Evolutionary conservation across 92 coral and sea anemone genomes (phyloP).

Genomic region (Actinernus sp.): DNA sequence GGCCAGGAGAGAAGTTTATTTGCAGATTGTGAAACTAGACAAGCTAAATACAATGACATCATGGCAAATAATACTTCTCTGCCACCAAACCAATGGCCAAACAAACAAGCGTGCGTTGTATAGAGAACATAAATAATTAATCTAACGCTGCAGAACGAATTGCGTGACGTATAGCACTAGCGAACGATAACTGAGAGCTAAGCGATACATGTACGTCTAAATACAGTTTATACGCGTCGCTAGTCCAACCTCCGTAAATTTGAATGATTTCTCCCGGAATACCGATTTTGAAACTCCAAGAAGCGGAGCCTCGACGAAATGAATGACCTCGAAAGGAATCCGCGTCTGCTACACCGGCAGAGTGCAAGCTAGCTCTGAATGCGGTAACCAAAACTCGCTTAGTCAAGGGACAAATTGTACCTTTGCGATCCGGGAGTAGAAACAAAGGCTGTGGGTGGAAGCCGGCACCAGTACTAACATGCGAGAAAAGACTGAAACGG

Average conservation of each 20-base stretch:
- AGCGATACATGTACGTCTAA: slow-evolving; percentile 7
- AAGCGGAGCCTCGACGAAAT: slow-evolving; percentile 13
- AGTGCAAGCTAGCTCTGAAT: background rate
- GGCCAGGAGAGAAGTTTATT: slow-evolving; percentile 6
- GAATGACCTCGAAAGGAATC: slow-evolving; percentile 8
- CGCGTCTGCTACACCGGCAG: too few species aligned
- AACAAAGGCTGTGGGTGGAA: background rate
- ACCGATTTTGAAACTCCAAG: slow-evolving; percentile 1
- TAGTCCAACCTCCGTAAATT: slow-evolving; percentile 14
- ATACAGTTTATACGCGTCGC: slow-evolving; percentile 5
- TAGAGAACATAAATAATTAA: background rate
- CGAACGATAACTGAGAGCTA: background rate
- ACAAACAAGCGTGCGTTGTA: slow-evolving; percentile 13
- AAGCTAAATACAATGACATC: background rate
- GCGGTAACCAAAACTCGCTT: background rate
- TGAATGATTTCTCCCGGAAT: slow-evolving; percentile 14
- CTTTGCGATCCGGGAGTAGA: background rate
- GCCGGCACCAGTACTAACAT: slow-evolving; percentile 7
- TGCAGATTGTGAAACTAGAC: background rate
- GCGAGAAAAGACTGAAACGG: slow-evolving; percentile 2
- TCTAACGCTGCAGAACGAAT: background rate
- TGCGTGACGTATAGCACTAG: background rate
- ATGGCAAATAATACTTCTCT: background rate
- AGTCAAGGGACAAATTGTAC: background rate
- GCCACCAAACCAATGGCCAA: slow-evolving; percentile 10